Evolutionary conservation across 2,113 vertebrate genomes (phyloP).

Genomic region (Urocitellus parryii): DNA sequence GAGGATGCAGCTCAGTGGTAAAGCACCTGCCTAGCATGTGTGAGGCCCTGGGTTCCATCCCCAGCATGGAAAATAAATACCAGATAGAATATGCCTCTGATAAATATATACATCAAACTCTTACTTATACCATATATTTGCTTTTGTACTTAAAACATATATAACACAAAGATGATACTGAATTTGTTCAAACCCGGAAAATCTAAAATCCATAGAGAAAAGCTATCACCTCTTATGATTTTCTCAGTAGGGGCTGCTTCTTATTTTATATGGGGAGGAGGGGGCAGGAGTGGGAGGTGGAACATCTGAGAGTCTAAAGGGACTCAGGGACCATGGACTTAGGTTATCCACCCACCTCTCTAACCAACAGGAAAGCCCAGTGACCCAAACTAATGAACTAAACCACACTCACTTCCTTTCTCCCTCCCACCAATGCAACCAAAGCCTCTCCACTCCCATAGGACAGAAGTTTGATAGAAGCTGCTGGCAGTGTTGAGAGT

Average conservation of each 20-base stretch:
- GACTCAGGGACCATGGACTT: not conserved
- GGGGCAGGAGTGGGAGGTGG: not conserved
- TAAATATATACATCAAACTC: not conserved
- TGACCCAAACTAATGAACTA: not conserved
- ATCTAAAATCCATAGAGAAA: slow-evolving; percentile 36
- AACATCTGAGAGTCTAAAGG: not conserved
- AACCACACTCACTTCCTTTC: not conserved
- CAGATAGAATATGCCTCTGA: not conserved
- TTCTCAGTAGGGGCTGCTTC: not conserved
- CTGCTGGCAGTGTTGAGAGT: not conserved
- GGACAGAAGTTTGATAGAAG: not conserved
- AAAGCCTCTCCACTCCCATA: not conserved
- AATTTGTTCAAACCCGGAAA: slow-evolving; percentile 38
- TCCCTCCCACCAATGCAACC: too few species aligned
- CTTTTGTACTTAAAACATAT: slow-evolving; percentile 28
- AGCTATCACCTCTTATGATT: not conserved
- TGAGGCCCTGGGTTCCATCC: too few species aligned
- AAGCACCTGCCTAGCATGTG: too few species aligned
- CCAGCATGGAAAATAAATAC: too few species aligned
- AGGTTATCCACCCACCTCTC: not conserved
- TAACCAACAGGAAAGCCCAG: not conserved
- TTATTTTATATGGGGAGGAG: too few species aligned
- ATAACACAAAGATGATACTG: not conserved
- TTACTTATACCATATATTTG: not conserved
- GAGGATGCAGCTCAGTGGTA: too few species aligned